phyloP scores from a whole-genome alignment of 2,888 invertebrate species.

The Anagyrus pseudococci region DNA sequence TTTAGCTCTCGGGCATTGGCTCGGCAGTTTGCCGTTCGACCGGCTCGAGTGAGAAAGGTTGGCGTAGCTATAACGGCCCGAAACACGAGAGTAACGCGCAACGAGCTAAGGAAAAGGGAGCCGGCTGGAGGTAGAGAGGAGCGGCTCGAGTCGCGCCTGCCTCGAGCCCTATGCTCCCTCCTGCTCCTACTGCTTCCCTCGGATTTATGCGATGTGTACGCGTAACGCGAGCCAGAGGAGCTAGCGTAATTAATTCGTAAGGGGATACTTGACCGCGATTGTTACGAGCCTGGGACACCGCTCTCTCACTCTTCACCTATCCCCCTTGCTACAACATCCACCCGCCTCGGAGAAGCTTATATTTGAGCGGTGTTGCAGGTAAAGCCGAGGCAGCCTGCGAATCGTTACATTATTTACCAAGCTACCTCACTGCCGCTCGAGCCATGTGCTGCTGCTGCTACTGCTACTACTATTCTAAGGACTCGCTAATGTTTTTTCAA shows the following conservation, averaged over 20 bases:
- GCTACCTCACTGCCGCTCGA: not conserved
- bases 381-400: no score
- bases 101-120: not conserved
- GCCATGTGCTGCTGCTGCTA: not conserved
- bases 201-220: constrained; percentile 21
- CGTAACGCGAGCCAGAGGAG: not conserved
- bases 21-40: no score
- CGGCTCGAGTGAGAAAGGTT: not conserved
- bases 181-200: no score
- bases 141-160: not conserved
- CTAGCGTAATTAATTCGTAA: constrained; percentile 33
- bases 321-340: no score
- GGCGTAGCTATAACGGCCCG: not conserved
- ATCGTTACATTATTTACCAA: constrained; percentile 25
- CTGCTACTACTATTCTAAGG: not conserved
- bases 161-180: no score
- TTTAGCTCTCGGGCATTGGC: not conserved
- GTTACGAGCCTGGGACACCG: constrained; percentile 25
- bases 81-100: not conserved
- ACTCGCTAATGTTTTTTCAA: constrained; percentile 18
- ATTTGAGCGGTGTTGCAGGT: constrained; percentile 1
- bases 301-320: no score
- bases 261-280: constrained; percentile 34
- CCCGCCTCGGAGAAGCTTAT: not conserved
- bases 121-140: not conserved